Conservation (phyloP, 2,888 invertebrate species). For the Subacronicta megacephala region DNA sequence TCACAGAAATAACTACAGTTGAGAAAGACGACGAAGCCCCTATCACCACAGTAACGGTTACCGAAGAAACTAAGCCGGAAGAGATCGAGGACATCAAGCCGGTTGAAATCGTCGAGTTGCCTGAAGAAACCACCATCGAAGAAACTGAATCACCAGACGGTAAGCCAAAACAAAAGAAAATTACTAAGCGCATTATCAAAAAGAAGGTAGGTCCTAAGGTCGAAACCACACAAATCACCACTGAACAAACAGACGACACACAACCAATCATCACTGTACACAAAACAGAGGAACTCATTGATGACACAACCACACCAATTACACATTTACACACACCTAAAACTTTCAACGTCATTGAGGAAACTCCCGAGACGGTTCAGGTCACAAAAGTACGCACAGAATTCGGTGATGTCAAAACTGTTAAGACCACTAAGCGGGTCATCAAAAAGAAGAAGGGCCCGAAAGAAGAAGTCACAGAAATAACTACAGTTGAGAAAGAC, state of each 20-base stretch:
- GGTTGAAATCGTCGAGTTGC: neutral
- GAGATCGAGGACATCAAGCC: neutral
- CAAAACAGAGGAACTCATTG: constrained; percentile 5
- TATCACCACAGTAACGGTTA: neutral
- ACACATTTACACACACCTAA: neutral
- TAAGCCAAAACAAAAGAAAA: neutral
- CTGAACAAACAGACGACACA: neutral
- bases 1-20: neutral
- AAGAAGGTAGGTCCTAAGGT: neutral
- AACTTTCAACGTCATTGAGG: constrained; percentile 8
- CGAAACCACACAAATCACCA: neutral
- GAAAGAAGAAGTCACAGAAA: constrained; percentile 82
- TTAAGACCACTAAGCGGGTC: constrained; percentile 61
- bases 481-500: constrained; percentile 79
- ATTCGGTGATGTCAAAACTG: constrained; percentile 66
- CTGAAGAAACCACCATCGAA: neutral
- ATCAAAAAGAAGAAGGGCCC: constrained; percentile 77
- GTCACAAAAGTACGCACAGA: constrained; percentile 55
- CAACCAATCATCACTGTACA: neutral
- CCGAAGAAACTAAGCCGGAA: neutral
- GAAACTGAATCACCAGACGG: neutral
- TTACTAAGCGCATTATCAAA: neutral
- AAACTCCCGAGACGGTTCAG: constrained; percentile 21
- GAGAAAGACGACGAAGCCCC: neutral
- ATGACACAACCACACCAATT: constrained; percentile 16